phyloP scores from a whole-genome alignment of 1,140 invertebrate species.

The Rhopalosiphum maidis region DNA sequence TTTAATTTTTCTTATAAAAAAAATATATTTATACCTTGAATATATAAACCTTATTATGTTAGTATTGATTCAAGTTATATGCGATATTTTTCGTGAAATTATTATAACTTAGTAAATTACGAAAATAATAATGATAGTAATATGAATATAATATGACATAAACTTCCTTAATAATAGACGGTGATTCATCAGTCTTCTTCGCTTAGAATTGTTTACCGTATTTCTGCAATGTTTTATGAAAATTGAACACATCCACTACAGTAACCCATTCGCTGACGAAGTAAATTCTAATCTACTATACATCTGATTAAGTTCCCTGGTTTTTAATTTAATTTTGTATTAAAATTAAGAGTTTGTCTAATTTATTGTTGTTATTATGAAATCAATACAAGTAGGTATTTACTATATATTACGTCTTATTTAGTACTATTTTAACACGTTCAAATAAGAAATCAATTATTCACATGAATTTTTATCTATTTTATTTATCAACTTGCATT shows the following conservation, averaged over 20 bases:
- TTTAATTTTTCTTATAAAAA: not conserved
- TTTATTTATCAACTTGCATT: not conserved
- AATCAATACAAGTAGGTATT: not conserved
- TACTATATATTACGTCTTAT: not conserved
- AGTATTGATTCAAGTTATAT: too few relatives aligned
- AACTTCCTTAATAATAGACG: not conserved
- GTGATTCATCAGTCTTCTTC: not conserved
- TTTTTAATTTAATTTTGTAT: not conserved
- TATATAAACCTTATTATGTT: not conserved
- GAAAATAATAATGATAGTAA: not conserved
- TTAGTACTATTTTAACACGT: not conserved
- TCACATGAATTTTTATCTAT: not conserved
- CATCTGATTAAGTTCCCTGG: not conserved
- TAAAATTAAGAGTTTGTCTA: not conserved
- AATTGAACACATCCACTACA: not conserved
- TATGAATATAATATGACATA: not conserved
- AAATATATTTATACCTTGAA: not conserved
- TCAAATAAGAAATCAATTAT: not conserved
- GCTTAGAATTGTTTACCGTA: not conserved
- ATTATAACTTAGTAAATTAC: not conserved
- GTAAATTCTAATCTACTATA: not conserved
- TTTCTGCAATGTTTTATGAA: not conserved
- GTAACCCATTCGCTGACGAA: not conserved
- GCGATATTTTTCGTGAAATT: not conserved
- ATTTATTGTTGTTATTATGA: conserved; percentile 8